Percentiles rank a stretch among this genome's conserved stretches.
Conservation (phyloP, 1,140 invertebrate genomes). For the Dufourea novaeangliae region DNA sequence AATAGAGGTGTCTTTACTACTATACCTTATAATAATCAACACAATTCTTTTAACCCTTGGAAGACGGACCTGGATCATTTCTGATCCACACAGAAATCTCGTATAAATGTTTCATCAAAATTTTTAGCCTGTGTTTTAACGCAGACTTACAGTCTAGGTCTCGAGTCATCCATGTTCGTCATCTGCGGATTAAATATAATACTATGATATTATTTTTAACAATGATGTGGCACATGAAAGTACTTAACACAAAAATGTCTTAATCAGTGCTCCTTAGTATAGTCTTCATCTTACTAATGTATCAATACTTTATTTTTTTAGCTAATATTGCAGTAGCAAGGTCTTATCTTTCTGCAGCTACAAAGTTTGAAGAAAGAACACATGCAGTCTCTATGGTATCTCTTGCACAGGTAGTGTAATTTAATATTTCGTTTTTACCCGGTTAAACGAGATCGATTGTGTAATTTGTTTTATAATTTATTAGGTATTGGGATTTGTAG, state of each 20-base stretch:
- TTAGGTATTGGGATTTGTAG: slow-evolving; percentile 91
- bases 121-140: too few relatives aligned
- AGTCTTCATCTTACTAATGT: background rate
- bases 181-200: too few relatives aligned
- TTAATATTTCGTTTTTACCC: background rate
- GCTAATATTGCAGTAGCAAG: slow-evolving; percentile 93
- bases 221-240: too few relatives aligned
- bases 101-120: too few relatives aligned
- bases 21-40: background rate
- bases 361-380: slow-evolving; percentile 90
- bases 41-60: too few relatives aligned
- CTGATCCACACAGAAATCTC: too few relatives aligned
- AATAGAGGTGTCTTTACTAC: too few relatives aligned
- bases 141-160: too few relatives aligned
- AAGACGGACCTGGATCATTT: too few relatives aligned
- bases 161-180: too few relatives aligned
- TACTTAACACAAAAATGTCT: too few relatives aligned
- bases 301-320: slow-evolving; percentile 73
- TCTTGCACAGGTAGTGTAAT: slow-evolving; percentile 85
- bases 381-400: slow-evolving; percentile 92
- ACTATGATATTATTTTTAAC: too few relatives aligned
- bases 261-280: background rate
- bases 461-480: slow-evolving; percentile 13
- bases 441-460: slow-evolving; percentile 12
- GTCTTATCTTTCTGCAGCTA: slow-evolving; percentile 93